Conservation (phyloP, 2,113 vertebrate genomes). For the Cettia cetti region DNA sequence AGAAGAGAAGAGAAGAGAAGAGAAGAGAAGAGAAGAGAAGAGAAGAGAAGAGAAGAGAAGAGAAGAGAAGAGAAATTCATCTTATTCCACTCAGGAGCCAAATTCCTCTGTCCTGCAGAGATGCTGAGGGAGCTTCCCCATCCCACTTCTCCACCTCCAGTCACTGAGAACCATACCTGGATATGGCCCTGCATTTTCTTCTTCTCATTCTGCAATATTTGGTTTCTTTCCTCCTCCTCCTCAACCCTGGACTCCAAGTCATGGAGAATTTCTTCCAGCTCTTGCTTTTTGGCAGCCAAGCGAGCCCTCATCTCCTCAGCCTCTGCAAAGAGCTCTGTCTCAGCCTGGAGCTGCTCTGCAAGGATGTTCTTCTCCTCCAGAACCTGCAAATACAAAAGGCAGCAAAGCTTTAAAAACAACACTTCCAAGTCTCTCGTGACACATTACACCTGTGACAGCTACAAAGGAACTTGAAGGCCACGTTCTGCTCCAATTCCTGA, state of each 20-base stretch:
- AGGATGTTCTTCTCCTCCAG: slow-evolving; percentile 97
- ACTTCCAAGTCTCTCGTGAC: background rate
- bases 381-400: slow-evolving; percentile 70
- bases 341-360: slow-evolving; percentile 94
- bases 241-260: slow-evolving; percentile 96
- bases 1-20: background rate
- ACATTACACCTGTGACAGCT: background rate
- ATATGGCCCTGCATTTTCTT: slow-evolving; percentile 98
- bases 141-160: background rate
- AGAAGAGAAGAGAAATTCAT: background rate
- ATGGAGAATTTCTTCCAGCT: slow-evolving; percentile 95
- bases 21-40: too few species aligned
- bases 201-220: slow-evolving; percentile 93
- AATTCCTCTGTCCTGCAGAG: rapidly evolving
- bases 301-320: slow-evolving; percentile 98
- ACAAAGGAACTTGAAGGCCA: background rate
- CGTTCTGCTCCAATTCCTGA: background rate
- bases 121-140: background rate
- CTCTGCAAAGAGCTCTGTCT: slow-evolving; percentile 96
- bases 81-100: background rate
- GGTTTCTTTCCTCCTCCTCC: slow-evolving; percentile 96
- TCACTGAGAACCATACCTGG: slow-evolving; percentile 75
- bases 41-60: background rate
- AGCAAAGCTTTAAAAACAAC: background rate
- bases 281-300: slow-evolving; percentile 93